Base-by-base conservation (phyloP, 2,888 invertebrate genomes). In the Conchocele bisecta region DNA sequence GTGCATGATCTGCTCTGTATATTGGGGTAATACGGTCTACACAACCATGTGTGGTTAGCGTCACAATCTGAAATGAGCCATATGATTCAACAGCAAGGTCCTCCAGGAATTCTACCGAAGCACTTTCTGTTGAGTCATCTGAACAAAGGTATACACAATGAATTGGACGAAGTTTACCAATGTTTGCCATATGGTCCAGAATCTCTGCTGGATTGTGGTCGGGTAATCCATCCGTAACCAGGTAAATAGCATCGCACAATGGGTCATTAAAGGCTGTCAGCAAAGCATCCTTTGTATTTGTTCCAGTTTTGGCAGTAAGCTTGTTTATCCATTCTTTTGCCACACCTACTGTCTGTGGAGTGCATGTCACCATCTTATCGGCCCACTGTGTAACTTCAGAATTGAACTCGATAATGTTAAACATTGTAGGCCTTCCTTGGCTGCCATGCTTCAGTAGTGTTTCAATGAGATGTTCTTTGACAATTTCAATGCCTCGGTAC, bases 331-430 rank as follows among this genome's bases (percentile, higher is more conserved):
- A 91, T 29, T 88, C 83, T 29, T 80, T 77, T 13, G 91, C 91
- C 2, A 90, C 88, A 13, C 83, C 79, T 0, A 90, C 90, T 28
- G 90, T 91, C 60, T 90, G 86, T 24, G 88, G 88, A 0, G 87
- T 87, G 73, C 90, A 91, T 41, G 84, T 84, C 29, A 91, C 90
- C 84, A 90, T 82, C 63, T 88, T 86, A 69, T 90, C 89, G 3
- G 90, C 85, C 91, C 91, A 91, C 73, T 88, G 89, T 15, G 88
- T 88, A 9, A 91, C 89, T 50, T 88, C 83, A 3, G 89, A 88
- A 75, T 89, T 91, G 75, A 90, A 91, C 67, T 90, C 90, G 35
- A 91, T 83, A 15, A 91, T 75, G 69, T 91, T 91, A 65, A 91
- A 91, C 56, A 81, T 81, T 5, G 84, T 78, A 31, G 83, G 81